A percentile compares a stretch with the other conserved stretches of the same genome.
These are phyloP conservation scores for Micrastur ruficollis DNA, from an alignment of 2,797 vertebrate species.

Conservation along the genomic window DNA sequence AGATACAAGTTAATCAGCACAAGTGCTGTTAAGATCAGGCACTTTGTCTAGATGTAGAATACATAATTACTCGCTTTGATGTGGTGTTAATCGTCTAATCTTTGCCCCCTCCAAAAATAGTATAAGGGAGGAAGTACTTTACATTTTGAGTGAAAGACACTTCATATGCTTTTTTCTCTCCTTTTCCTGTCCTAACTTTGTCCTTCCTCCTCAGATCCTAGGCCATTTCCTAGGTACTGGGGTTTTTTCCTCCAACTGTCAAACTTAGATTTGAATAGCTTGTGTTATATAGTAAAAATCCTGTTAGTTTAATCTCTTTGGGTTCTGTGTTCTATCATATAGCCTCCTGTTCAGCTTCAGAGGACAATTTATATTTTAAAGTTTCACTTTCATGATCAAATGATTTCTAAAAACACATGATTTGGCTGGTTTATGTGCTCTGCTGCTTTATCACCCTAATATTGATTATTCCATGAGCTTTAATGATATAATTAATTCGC, in stretches of 20 bases:
- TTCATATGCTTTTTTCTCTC: not conserved
- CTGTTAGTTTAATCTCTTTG: not conserved
- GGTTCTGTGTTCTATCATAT: fast-evolving
- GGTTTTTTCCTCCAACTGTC: not conserved
- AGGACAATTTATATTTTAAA: not conserved
- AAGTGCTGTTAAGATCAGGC: not conserved
- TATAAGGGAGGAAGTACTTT: not conserved
- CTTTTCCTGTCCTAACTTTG: not conserved
- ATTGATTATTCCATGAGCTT: not conserved
- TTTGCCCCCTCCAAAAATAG: not conserved
- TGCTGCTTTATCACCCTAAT: not conserved
- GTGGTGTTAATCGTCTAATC: not conserved
- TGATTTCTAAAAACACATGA: not conserved
- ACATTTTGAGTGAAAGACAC: not conserved
- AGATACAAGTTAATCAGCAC: not conserved
- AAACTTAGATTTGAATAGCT: not conserved
- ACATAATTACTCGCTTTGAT: not conserved
- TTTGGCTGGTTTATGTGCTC: not conserved
- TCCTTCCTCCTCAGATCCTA: not conserved
- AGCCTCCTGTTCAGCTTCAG: not conserved
- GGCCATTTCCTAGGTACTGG: not conserved
- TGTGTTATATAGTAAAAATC: not conserved
- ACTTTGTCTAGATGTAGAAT: not conserved
- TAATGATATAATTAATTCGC: not conserved
- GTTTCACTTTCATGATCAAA: not conserved